A percentile compares a stretch with the other conserved stretches of the same genome.
These are phyloP conservation scores for Eumerus sabulonum DNA, from an alignment of 2,888 invertebrate genomes.

Conservation along the genomic window DNA sequence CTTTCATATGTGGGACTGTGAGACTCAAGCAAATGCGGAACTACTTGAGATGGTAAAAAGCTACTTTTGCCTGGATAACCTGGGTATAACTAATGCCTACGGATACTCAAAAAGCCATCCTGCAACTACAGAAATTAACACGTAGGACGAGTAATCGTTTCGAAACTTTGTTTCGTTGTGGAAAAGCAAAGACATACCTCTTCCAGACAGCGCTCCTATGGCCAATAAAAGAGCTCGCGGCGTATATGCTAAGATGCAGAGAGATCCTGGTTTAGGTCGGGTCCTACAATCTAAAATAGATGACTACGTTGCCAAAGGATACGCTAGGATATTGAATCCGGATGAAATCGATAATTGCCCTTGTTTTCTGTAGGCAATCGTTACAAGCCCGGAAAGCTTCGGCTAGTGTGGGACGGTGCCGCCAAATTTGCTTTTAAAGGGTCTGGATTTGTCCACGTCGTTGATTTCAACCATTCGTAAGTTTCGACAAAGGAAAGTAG, in stretches of 20 bases:
- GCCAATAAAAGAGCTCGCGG: conserved; percentile 8
- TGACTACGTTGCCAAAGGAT: conserved; percentile 64
- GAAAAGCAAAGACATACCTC: neutral
- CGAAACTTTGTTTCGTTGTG: conserved; percentile 8
- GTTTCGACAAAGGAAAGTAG: too few relatives aligned
- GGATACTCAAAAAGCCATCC: neutral
- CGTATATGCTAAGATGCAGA: too few relatives aligned
- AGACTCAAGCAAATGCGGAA: conserved; percentile 18
- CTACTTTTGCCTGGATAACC: conserved; percentile 62
- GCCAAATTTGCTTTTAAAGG: conserved; percentile 63
- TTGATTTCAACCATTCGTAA: too few relatives aligned
- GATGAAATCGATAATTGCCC: conserved; percentile 62
- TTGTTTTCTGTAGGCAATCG: conserved; percentile 69
- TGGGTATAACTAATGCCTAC: too few relatives aligned
- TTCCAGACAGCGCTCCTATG: conserved; percentile 8
- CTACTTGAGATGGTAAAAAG: conserved; percentile 30
- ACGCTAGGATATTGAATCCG: conserved; percentile 40
- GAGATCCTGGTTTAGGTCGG: conserved; percentile 13
- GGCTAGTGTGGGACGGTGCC: conserved; percentile 72
- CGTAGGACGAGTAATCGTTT: conserved; percentile 10
- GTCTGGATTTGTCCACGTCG: neutral
- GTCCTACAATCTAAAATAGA: conserved; percentile 32
- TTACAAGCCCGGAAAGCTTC: conserved; percentile 45
- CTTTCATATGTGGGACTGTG: conserved; percentile 40
- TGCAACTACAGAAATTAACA: conserved; percentile 9